Evolutionary conservation across 2,888 invertebrate genomes (phyloP).

Genomic region (Sinhomidia bicolor): DNA sequence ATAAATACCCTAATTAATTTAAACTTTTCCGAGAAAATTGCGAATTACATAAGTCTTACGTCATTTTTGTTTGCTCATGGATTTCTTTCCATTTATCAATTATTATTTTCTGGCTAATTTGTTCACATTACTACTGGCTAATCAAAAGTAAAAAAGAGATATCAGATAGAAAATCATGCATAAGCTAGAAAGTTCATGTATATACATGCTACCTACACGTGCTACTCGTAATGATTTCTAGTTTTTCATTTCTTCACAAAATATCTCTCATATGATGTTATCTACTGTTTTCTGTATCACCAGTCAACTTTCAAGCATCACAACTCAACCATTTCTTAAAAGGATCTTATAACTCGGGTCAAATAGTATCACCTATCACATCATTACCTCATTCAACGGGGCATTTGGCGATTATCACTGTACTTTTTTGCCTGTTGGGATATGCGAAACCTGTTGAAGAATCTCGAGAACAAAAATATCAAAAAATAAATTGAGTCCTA

Average conservation of each 20-base stretch:
- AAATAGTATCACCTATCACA: conserved; percentile 14
- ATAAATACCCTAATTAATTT: conserved; percentile 12
- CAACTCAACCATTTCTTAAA: not conserved
- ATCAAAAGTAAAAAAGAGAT: too few species aligned
- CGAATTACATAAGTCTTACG: not conserved
- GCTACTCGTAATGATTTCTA: not conserved
- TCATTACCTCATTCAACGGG: not conserved
- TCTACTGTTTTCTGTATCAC: not conserved
- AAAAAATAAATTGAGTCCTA: too few species aligned
- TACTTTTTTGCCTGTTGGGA: too few species aligned
- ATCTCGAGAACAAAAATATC: too few species aligned
- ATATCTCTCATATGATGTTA: not conserved
- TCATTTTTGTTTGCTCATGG: not conserved
- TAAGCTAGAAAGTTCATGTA: not conserved
- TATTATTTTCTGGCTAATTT: not conserved
- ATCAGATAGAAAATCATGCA: not conserved
- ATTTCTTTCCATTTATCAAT: not conserved
- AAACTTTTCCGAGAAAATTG: conserved; percentile 5
- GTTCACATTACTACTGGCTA: not conserved
- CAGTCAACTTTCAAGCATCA: not conserved
- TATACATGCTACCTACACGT: not conserved
- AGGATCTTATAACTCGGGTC: conserved; percentile 19
- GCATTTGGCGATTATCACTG: not conserved
- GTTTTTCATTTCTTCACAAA: conserved; percentile 7
- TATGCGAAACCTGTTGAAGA: not conserved